Evolutionary conservation across 2,888 invertebrate species (phyloP), one percentile per base, ranked within the genome.

Genomic region (Pteria penguin): DNA sequence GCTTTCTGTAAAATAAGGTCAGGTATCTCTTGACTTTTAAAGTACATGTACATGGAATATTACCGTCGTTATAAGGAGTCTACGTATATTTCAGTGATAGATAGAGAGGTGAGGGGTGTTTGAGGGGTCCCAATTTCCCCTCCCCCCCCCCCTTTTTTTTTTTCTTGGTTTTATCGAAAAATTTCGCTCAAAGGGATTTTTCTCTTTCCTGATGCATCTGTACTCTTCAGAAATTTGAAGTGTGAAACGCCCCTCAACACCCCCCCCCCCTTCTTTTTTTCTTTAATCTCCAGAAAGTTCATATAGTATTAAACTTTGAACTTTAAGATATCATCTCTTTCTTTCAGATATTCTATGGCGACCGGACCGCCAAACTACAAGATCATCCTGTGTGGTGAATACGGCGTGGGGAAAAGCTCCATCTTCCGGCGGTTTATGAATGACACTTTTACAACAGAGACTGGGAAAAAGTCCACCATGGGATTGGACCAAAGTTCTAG

Each of bases 351-450:
- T 4, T 84, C 82, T 27, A 90, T 90, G 90, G 90, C 90, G 26
- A 86, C 88, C 18, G 90, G 88, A 3, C 76, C 84, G 1, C 90
- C 90, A 8, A 86, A 81, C 67, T 90, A 88, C 84, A 97, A 98
- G 94, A 96, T 98, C 52, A 98, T 98, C 89, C 93, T 98, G 76
- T 97, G 97, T 92, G 98, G 98, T 55, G 98, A 98, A 93, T 98
- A 96, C 93, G 97, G 98, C 73, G 98, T 97, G 27, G 98, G 98
- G 52, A 98, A 98, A 93, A 97, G 96, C 91, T 97, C 97, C 27
- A 93, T 98, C 84, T 98, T 98, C 92, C 94, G 98, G 72, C 94
- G 98, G 82, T 98, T 97, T 92, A 95, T 97, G 75, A 97, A 96
- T 90, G 95, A 97, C 92, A 95, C 95, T n/a, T 97, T 96, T 92